Conservation (phyloP, 2,113 vertebrate genomes). For the Crotalus horridus region DNA sequence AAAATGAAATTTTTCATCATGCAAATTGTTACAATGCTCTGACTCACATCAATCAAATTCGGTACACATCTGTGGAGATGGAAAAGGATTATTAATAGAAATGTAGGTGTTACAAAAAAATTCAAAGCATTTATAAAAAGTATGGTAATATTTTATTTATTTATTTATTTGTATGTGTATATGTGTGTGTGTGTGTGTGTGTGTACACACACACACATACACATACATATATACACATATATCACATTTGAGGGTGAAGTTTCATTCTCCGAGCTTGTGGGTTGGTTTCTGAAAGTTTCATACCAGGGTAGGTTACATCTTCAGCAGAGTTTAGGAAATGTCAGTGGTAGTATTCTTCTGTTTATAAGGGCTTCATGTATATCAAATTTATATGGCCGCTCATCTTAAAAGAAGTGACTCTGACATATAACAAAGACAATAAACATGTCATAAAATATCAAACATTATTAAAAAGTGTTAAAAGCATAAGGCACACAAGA, state of each 20-base stretch:
- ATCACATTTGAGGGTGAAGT: no score
- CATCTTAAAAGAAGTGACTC: background rate
- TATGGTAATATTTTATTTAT: background rate
- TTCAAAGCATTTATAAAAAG: slow-evolving; percentile 1
- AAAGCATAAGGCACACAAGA: no score
- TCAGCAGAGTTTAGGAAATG: no score
- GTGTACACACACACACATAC: no score
- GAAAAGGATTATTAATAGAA: background rate
- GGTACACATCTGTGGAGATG: background rate
- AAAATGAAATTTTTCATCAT: background rate
- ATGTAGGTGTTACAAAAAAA: background rate
- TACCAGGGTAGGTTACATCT: no score
- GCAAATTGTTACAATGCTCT: background rate
- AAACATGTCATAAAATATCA: no score
- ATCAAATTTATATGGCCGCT: background rate
- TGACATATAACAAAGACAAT: background rate
- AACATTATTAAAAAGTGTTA: no score
- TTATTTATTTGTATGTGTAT: background rate
- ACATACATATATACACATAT: no score
- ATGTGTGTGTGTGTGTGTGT: background rate
- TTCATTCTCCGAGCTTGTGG: no score
- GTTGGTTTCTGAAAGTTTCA: no score
- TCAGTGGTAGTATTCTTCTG: no score
- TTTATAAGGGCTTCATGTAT: no score
- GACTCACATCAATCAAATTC: slow-evolving; percentile 1